These are phyloP conservation scores for Sminthurinus signatus DNA, from an alignment of 1,140 invertebrate species.

Conservation along the genomic window DNA sequence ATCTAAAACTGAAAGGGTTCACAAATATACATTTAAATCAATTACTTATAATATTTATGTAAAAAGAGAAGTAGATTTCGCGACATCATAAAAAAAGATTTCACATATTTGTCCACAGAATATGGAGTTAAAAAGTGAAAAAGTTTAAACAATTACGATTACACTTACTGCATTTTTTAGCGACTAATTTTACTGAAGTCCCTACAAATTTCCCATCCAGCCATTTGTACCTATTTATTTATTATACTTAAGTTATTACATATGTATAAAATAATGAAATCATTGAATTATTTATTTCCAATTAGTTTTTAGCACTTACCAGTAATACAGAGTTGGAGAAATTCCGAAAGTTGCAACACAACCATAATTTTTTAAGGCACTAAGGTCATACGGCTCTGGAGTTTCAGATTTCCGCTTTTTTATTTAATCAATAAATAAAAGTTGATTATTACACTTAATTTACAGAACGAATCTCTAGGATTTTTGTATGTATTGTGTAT, in stretches of 20 bases:
- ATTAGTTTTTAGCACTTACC: conserved; percentile 46
- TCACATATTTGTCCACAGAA: no score
- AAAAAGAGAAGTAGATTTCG: no score
- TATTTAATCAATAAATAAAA: conserved; percentile 44
- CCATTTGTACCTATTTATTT: conserved; percentile 63
- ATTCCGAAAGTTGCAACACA: conserved; percentile 56
- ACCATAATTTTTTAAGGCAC: conserved; percentile 52
- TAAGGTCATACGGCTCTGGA: conserved; percentile 50
- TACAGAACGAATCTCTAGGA: no score
- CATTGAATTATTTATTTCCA: no score
- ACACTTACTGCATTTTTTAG: conserved; percentile 57
- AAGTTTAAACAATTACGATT: conserved; percentile 71
- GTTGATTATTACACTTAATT: conserved; percentile 24
- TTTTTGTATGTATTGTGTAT: no score
- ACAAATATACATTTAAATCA: no score
- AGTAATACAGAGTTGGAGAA: conserved; percentile 56
- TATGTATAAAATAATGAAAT: neutral
- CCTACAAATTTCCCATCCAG: conserved; percentile 63
- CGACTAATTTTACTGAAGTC: conserved; percentile 55
- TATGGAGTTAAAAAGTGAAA: conserved; percentile 62
- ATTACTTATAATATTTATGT: no score
- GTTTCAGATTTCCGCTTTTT: conserved; percentile 44
- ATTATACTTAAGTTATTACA: neutral
- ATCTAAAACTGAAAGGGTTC: no score
- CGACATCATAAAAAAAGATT: no score